Evolutionary conservation across 2,113 vertebrate species (phyloP), one percentile per base, ranked within the genome.

Genomic region (Poeciliopsis turrubarensis): DNA sequence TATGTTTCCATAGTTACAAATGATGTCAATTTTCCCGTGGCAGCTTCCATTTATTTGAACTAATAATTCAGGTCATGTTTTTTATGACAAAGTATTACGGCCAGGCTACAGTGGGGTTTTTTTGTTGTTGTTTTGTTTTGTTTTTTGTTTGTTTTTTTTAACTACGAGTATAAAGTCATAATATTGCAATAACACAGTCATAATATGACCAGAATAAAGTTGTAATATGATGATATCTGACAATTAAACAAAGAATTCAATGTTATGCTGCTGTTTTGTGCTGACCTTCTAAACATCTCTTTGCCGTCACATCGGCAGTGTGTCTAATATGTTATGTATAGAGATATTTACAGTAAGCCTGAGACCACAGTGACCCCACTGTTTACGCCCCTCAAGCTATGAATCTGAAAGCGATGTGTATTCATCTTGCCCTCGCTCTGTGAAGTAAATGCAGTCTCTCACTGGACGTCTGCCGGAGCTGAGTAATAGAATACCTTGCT

Each of bases 401-500:
- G 11, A 71, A 69, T 81, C 68, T 70, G 47, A 61, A 66, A 72
- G 31, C 41, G 65, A 79, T 77, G 12, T 68, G 75, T 78, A 13
- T 67, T 31, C 15, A 51, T 75, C 39, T 41, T 61, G 26, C 19
- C 63, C 31, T 32, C 11, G 0, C 31, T 27, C n/a, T 54, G 31
- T 60, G 70, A 39, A 68, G 44, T 71, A 78, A 85, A 89, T 61
- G 37, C 44, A 61, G 47, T 61, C 54, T 72, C 0, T 5, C 47
- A 41, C 75, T 65, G 51, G 72, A 30, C 62, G 26, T 65, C 60
- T 44, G 62, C 47, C 67, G 54, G 37, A 31, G 34, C 69, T 78
- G 68, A 78, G 70, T 74, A 72, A 85, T 85, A 72, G 66, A 10
- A 74, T n/a, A 15, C 31, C 22, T 39, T 22, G 26, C 29, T 68